Conservation (phyloP, 2,797 vertebrate species). For the Lithobates pipiens region DNA sequence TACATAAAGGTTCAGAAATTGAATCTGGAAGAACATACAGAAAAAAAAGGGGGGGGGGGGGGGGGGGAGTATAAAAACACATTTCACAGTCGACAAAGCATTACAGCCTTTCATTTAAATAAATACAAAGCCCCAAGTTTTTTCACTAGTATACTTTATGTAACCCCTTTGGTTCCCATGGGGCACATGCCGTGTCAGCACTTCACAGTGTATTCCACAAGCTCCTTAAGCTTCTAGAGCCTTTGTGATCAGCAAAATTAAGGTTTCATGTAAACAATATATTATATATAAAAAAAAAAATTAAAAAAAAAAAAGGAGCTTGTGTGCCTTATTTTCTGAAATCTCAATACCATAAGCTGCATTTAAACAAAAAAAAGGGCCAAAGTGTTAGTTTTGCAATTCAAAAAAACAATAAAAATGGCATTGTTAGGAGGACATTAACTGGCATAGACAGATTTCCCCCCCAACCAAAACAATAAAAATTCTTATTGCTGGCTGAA, state of each 20-base stretch:
- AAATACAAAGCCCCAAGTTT: constrained; percentile 2
- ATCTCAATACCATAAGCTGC: neutral
- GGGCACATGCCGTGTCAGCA: constrained; percentile 21
- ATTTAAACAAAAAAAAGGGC: neutral
- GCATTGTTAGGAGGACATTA: neutral
- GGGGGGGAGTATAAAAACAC: constrained; percentile 5
- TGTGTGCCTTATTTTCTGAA: neutral
- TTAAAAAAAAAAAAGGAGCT: neutral
- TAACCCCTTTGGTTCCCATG: constrained; percentile 58
- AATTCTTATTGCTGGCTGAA: neutral
- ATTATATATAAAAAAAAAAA: too few species aligned
- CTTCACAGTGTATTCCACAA: constrained; percentile 58
- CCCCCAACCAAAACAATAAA: neutral
- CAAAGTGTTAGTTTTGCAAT: neutral
- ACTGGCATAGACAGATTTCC: neutral
- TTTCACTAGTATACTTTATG: constrained; percentile 32
- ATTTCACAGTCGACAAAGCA: constrained; percentile 56
- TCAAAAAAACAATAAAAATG: neutral
- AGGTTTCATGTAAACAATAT: constrained; percentile 43
- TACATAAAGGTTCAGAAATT: neutral
- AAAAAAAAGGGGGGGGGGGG: neutral
- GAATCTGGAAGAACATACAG: neutral
- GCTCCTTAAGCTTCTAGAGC: constrained; percentile 16
- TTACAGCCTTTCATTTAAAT: constrained; percentile 15
- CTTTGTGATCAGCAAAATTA: neutral